These are phyloP conservation scores for Tamias sibiricus DNA, from an alignment of 2,113 vertebrate genomes.

Conservation along the genomic window DNA sequence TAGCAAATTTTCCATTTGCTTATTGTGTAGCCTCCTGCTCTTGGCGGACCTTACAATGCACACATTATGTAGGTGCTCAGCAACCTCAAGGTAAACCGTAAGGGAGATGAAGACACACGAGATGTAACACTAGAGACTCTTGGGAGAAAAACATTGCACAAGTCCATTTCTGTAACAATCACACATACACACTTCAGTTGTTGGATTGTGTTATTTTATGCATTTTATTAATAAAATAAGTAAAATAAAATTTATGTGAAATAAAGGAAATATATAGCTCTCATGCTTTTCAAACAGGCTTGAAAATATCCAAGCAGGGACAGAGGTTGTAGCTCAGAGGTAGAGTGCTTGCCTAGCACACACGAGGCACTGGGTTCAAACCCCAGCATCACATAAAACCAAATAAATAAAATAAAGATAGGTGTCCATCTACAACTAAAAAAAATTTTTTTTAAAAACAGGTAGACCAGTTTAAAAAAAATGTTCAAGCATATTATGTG, in stretches of 20 bases:
- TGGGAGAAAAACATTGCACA: neutral
- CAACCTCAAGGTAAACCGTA: neutral
- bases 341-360: too few relatives aligned
- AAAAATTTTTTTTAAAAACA: too few relatives aligned
- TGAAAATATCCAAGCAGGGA: neutral
- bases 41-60: neutral
- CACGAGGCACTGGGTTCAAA: too few relatives aligned
- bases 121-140: neutral
- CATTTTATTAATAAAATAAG: neutral
- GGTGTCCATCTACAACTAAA: too few relatives aligned
- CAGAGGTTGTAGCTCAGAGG: too few relatives aligned
- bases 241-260: neutral
- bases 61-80: neutral
- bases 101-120: neutral
- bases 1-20: neutral
- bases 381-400: too few relatives aligned
- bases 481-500: neutral
- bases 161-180: neutral
- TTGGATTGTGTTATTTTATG: neutral
- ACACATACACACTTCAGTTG: neutral
- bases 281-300: neutral
- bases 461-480: neutral
- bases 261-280: neutral
- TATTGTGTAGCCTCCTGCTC: neutral
- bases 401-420: too few relatives aligned